Percentiles rank a stretch among this genome's conserved stretches.
phyloP scores from a whole-genome alignment of 1,140 invertebrate genomes.

The Holcopasites calliopsidis region DNA sequence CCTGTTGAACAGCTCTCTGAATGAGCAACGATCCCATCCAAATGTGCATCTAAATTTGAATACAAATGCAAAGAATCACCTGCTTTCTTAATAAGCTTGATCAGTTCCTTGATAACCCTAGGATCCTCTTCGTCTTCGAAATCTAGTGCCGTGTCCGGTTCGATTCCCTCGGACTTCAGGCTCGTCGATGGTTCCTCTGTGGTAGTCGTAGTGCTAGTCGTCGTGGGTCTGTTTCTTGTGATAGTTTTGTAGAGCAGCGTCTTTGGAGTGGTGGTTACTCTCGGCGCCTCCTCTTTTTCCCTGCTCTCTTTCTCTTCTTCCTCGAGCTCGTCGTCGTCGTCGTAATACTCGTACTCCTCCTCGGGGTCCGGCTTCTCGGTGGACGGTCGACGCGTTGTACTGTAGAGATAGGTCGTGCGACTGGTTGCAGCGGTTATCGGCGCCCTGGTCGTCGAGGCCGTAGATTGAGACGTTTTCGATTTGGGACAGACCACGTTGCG shows the following conservation, averaged over 20 bases:
- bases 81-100: constrained; percentile 91
- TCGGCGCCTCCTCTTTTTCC: constrained; percentile 68
- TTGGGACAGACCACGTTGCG: constrained; percentile 90
- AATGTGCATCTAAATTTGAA: too few relatives aligned
- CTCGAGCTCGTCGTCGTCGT: constrained; percentile 81
- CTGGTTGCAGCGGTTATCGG: constrained; percentile 79
- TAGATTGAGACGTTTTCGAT: constrained; percentile 76
- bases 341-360: constrained; percentile 82
- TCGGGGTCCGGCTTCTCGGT: constrained; percentile 75
- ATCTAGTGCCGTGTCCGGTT: constrained; percentile 28
- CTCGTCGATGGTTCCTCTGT: constrained; percentile 39
- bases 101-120: constrained; percentile 90
- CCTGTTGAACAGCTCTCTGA: too few relatives aligned
- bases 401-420: constrained; percentile 73
- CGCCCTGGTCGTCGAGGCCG: constrained; percentile 76
- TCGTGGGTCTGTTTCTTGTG: constrained; percentile 68
- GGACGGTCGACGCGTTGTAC: constrained; percentile 80
- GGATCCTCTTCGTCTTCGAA: constrained; percentile 86
- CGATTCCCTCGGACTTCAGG: constrained; percentile 21
- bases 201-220: constrained; percentile 57
- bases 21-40: too few relatives aligned
- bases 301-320: constrained; percentile 66
- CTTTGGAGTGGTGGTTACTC: constrained; percentile 67
- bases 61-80: constrained; percentile 66
- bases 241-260: constrained; percentile 75